A percentile compares a stretch with the other conserved stretches of the same genome.
Conservation (phyloP, 2,797 vertebrate genomes). For the Hozukius guyotensis region DNA sequence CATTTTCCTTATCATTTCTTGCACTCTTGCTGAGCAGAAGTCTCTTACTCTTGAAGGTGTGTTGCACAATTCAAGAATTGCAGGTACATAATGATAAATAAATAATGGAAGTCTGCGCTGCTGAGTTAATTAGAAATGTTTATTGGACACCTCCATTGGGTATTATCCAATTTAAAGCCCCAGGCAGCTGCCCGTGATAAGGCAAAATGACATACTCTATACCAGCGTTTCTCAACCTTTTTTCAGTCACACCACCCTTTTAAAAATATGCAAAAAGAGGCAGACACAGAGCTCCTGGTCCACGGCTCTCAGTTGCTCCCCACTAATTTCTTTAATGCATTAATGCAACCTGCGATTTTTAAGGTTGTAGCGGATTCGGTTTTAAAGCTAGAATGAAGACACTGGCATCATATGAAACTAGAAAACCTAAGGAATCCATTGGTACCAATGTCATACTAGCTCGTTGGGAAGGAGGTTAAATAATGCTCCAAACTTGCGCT, state of each 20-base stretch:
- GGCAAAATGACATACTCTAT: neutral
- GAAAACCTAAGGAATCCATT: no score
- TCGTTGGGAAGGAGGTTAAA: no score
- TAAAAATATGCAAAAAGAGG: neutral
- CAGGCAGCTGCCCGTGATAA: conserved; percentile 20
- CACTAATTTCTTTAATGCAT: no score
- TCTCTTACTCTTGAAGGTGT: neutral
- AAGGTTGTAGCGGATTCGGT: no score
- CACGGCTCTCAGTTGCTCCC: no score
- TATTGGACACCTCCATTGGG: conserved; percentile 11
- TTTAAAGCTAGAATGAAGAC: no score
- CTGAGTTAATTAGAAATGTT: conserved; percentile 48
- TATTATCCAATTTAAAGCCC: conserved; percentile 20
- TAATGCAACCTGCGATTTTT: no score
- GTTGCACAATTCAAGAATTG: conserved; percentile 1
- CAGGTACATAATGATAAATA: conserved; percentile 26
- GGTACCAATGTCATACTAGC: no score
- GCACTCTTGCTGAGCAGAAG: conserved; percentile 2
- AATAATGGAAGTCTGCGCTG: conserved; percentile 20
- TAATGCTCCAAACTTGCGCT: no score
- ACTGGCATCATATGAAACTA: no score
- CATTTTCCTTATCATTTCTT: conserved; percentile 13
- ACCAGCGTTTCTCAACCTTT: neutral
- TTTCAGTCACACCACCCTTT: neutral
- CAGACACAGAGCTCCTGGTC: neutral